Conservation (phyloP, 2,888 invertebrate genomes). For the Cryptocephalus primarius region DNA sequence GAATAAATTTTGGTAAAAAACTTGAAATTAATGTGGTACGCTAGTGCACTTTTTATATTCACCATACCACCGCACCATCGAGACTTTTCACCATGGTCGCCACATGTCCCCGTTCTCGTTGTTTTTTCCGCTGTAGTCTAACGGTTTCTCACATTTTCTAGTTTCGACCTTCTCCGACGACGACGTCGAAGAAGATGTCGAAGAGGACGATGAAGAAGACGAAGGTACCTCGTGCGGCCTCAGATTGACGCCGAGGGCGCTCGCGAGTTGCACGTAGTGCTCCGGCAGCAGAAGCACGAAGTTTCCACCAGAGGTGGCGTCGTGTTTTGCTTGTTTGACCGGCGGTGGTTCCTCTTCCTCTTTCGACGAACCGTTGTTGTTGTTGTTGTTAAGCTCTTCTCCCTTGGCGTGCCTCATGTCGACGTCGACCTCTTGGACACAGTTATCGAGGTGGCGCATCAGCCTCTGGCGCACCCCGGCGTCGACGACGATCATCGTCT, state of each 20-base stretch:
- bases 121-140: slow-evolving; percentile 40
- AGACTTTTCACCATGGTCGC: slow-evolving; percentile 40
- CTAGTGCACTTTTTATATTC: too few relatives aligned
- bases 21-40: too few relatives aligned
- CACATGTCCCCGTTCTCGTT: slow-evolving; percentile 37
- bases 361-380: slow-evolving; percentile 5
- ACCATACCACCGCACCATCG: too few relatives aligned
- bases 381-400: slow-evolving; percentile 30
- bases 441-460: slow-evolving; percentile 48
- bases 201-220: slow-evolving; percentile 18
- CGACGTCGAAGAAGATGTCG: slow-evolving; percentile 15
- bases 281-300: slow-evolving; percentile 50
- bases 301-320: slow-evolving; percentile 38
- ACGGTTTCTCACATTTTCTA: slow-evolving; percentile 33
- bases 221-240: slow-evolving; percentile 23
- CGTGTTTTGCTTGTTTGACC: slow-evolving; percentile 41
- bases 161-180: background rate
- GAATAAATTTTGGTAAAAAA: too few relatives aligned
- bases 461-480: slow-evolving; percentile 47
- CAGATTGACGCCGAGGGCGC: slow-evolving; percentile 38
- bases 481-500: slow-evolving; percentile 46
- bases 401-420: slow-evolving; percentile 37
- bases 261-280: slow-evolving; percentile 49
- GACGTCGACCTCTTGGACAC: slow-evolving; percentile 49
- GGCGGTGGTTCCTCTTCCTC: slow-evolving; percentile 3